Percentiles rank a stretch among this genome's conserved stretches.
Evolutionary conservation across 1,140 invertebrate genomes (phyloP).

Genomic region (Microplitis demolitor): DNA sequence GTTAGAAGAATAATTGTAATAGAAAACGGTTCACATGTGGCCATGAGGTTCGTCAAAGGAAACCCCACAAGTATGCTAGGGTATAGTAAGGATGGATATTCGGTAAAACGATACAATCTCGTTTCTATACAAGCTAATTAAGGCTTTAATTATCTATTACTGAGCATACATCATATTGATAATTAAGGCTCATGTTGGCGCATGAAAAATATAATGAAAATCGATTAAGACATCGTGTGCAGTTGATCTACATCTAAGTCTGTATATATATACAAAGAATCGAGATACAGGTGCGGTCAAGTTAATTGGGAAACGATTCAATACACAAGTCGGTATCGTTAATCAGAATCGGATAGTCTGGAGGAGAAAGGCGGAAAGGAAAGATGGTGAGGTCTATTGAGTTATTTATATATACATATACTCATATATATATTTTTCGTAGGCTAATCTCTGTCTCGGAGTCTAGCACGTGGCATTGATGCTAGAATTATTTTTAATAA

Average conservation of each 20-base stretch:
- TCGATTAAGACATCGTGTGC: background rate
- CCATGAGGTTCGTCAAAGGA: background rate
- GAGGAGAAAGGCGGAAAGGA: conserved; percentile 10
- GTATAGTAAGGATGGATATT: background rate
- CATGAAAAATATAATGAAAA: too few species aligned
- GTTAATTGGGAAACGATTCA: conserved; percentile 7
- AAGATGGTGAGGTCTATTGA: too few species aligned
- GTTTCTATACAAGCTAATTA: conserved; percentile 1
- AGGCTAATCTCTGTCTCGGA: too few species aligned
- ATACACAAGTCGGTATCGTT: background rate
- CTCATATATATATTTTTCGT: too few species aligned
- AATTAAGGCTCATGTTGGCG: background rate
- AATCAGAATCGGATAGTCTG: background rate
- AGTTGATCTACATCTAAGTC: too few species aligned
- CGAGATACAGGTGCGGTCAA: background rate
- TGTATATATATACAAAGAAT: background rate
- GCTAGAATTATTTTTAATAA: background rate
- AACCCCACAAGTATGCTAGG: background rate
- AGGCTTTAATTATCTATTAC: background rate
- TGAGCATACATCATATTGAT: background rate
- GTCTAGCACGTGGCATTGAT: too few species aligned
- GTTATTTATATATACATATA: too few species aligned
- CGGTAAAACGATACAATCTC: conserved; percentile 10
- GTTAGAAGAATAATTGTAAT: too few species aligned
- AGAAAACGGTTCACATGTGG: too few species aligned